Evolutionary conservation across 2,113 vertebrate genomes (phyloP).

Genomic region (Ranitomeya imitator): DNA sequence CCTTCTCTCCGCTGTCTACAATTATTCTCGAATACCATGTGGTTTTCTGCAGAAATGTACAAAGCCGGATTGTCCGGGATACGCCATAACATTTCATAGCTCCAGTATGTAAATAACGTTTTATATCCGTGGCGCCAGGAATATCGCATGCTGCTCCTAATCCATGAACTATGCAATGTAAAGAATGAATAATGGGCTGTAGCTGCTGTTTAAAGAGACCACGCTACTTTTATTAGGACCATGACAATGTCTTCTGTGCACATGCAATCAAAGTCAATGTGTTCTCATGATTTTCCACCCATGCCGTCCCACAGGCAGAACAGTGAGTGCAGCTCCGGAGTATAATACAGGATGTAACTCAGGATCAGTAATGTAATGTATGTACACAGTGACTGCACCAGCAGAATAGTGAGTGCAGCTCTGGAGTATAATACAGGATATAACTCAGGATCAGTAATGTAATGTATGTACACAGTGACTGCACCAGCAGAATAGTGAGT

Average conservation of each 20-base stretch:
- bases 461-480: no score
- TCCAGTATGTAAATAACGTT: constrained; percentile 9
- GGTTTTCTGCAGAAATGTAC: constrained; percentile 8
- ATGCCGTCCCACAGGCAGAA: no score
- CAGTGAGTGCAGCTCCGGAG: no score
- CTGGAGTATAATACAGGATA: no score
- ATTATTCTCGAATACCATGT: constrained; percentile 8
- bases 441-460: no score
- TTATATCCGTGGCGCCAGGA: constrained; percentile 32
- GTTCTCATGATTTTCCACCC: no score
- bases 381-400: no score
- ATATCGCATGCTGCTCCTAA: neutral
- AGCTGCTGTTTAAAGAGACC: neutral
- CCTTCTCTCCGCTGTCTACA: neutral
- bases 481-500: no score
- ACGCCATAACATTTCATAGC: constrained; percentile 7
- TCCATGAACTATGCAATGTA: neutral
- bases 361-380: no score
- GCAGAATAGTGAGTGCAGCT: no score
- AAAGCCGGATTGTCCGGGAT: constrained; percentile 1
- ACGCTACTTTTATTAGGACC: neutral
- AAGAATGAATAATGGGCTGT: neutral
- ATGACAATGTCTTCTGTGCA: neutral
- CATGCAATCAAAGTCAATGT: no score
- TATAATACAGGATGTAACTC: no score